phyloP scores from a whole-genome alignment of 2,113 vertebrate species.

The Saguinus imperator region DNA sequence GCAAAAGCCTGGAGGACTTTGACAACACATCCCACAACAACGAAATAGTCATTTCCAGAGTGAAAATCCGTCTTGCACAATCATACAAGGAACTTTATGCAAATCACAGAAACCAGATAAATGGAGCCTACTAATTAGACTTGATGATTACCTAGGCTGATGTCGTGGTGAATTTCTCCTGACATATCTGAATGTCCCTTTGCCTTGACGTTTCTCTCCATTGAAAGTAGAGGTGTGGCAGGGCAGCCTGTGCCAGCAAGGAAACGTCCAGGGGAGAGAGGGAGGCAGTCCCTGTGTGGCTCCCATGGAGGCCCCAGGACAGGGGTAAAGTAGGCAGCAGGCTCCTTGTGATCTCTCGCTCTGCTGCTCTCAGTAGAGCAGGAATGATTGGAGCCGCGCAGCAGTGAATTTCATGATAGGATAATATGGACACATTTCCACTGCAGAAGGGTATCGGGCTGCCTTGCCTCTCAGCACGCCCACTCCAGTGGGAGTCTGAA shows the following conservation, averaged over 20 bases:
- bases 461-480: neutral
- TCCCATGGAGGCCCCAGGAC: neutral
- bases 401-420: neutral
- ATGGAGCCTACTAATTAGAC: neutral
- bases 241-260: neutral
- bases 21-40: neutral
- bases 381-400: neutral
- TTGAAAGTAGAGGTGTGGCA: neutral
- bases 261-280: no score
- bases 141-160: neutral
- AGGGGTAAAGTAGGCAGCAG: neutral
- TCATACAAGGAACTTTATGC: neutral
- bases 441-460: neutral
- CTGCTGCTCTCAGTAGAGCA: neutral
- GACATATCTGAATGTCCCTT: neutral
- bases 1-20: neutral
- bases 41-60: neutral
- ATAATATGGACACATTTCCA: neutral
- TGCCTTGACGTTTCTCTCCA: neutral
- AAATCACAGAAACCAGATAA: neutral
- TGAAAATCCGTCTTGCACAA: neutral
- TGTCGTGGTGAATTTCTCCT: neutral
- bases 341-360: neutral
- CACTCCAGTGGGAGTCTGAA: neutral
- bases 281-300: neutral